Evolutionary conservation across 2,797 vertebrate genomes (phyloP).

Genomic region (Orestias chungarensis): DNA sequence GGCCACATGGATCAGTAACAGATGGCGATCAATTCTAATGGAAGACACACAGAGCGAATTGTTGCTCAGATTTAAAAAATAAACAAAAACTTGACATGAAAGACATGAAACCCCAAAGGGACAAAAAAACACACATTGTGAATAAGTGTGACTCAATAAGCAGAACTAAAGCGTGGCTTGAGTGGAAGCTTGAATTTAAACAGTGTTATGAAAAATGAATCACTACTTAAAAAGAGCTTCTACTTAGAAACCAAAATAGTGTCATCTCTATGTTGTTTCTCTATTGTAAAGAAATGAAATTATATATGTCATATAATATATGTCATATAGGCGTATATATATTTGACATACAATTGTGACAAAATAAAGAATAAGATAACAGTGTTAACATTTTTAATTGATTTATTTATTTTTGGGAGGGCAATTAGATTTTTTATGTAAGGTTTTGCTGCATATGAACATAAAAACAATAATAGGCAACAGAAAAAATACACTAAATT

Average conservation of each 20-base stretch:
- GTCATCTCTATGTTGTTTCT: conserved; percentile 89
- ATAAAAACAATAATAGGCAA: neutral
- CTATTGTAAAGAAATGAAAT: conserved; percentile 87
- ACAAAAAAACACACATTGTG: conserved; percentile 78
- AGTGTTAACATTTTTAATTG: conserved; percentile 67
- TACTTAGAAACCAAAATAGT: conserved; percentile 90
- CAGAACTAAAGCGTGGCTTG: conserved; percentile 72
- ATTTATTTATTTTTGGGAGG: too few relatives aligned
- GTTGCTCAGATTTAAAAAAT: conserved; percentile 27
- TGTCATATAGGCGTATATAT: conserved; percentile 85
- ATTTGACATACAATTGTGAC: conserved; percentile 85
- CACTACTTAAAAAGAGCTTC: conserved; percentile 87
- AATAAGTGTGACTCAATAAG: conserved; percentile 78
- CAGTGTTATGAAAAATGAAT: conserved; percentile 77
- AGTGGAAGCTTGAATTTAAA: conserved; percentile 80
- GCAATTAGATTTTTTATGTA: neutral
- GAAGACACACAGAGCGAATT: conserved; percentile 69
- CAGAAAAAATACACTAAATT: neutral
- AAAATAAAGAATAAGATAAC: conserved; percentile 87
- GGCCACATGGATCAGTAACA: conserved; percentile 72
- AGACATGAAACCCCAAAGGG: conserved; percentile 69
- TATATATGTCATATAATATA: conserved; percentile 86
- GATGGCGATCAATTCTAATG: conserved; percentile 55
- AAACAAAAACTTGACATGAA: conserved; percentile 55
- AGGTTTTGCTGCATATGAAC: neutral